Base-by-base conservation (phyloP, 2,797 vertebrate species). In the Galagoides demidoff region DNA sequence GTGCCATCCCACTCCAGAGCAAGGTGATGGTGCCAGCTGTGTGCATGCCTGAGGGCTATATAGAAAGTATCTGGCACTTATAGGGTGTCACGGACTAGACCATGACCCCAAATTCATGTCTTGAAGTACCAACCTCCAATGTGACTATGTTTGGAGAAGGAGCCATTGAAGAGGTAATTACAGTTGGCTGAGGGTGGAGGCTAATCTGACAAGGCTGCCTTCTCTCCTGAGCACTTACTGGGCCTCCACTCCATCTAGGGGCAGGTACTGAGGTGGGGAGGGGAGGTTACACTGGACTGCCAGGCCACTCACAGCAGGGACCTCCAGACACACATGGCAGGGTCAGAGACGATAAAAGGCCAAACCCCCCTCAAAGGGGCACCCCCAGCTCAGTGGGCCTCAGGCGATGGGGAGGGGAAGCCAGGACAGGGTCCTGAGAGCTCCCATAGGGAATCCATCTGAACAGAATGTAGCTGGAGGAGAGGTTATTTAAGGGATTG, bases 21-120 rank as follows among this genome's bases (percentile, higher is more conserved):
- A 0, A 2, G 23, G 13, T 73, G 71, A 29, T 2, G 3, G 71
- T 74, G 16, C 25, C 1, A 0, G 25, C 39, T 74, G 27, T 45
- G 71, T 74, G 71, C 7, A 17, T 3, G 7, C 25, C 27, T 4
- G 39, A 74, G 39, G 14, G 14, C 71, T 74, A 74, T 14, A 9
- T 12, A 43, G 3, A 25, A 74, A 74, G 34, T 25, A 16, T 25
- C 25, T 74, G 39, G 39, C 25, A 74, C 39, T 74, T 27, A 45
- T 16, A 27, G 25, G 39, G 25, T 43, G 39, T 27, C 34, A 74
- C 17, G 25, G 22, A 74, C 25, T 45, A 74, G 39, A 45, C 14
- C 4, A 2, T 74, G 71, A 7, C 39, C 71, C 11, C 64, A 31
- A 66, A 17, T 66, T 66, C 31, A 17, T 66, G n/a, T 66, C 17